Conservation (phyloP, 2,888 invertebrate genomes). For the Odiellus spinosus region DNA sequence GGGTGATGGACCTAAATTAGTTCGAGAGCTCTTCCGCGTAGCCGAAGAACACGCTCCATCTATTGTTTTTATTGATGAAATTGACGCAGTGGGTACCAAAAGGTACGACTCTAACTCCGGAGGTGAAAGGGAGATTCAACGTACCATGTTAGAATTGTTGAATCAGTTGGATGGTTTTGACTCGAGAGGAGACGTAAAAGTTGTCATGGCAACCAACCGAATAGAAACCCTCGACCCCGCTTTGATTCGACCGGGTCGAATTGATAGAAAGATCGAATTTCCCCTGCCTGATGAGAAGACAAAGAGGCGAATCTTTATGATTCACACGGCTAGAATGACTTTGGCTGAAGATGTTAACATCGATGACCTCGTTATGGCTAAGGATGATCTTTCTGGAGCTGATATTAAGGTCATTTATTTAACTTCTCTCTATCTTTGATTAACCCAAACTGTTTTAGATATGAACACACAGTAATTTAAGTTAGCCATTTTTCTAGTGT, state of each 20-base stretch:
- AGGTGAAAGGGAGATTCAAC: slow-evolving; percentile 96
- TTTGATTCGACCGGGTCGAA: slow-evolving; percentile 92
- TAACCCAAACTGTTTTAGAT: background rate
- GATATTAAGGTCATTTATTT: slow-evolving; percentile 54
- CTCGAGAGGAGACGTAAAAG: slow-evolving; percentile 89
- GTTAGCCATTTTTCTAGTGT: too few species aligned
- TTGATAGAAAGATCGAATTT: slow-evolving; percentile 98
- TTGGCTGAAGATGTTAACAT: slow-evolving; percentile 90
- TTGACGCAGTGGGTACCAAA: slow-evolving; percentile 97
- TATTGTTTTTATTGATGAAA: slow-evolving; percentile 99
- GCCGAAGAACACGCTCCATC: slow-evolving; percentile 99
- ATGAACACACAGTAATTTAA: too few species aligned
- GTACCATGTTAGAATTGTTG: slow-evolving; percentile 96
- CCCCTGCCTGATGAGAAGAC: slow-evolving; percentile 98
- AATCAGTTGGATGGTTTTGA: slow-evolving; percentile 98
- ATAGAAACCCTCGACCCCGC: slow-evolving; percentile 98
- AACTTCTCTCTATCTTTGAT: background rate
- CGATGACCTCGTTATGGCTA: slow-evolving; percentile 94
- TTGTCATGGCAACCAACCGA: slow-evolving; percentile 93
- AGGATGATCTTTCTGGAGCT: slow-evolving; percentile 96
- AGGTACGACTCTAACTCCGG: slow-evolving; percentile 97
- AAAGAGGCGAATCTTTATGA: slow-evolving; percentile 86
- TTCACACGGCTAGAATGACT: slow-evolving; percentile 99
- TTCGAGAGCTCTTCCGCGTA: slow-evolving; percentile 92
- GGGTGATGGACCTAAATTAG: slow-evolving; percentile 97